Conservation (phyloP, 2,113 vertebrate genomes). For the Silurus asotus region DNA sequence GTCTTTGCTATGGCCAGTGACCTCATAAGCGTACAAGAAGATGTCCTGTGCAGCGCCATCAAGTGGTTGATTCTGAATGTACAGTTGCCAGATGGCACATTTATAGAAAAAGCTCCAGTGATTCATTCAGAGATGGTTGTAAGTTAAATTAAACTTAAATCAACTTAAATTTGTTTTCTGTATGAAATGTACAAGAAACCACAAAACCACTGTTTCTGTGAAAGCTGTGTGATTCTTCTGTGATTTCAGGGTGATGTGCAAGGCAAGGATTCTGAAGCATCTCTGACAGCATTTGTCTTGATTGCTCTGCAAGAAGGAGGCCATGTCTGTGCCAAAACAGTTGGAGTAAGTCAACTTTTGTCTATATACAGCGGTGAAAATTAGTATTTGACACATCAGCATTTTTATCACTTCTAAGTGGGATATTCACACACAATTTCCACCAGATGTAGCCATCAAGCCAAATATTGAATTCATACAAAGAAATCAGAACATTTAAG, state of each 20-base stretch:
- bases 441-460: too few relatives aligned
- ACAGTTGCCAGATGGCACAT: conserved; percentile 79
- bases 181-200: not conserved
- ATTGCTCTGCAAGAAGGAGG: conserved; percentile 77
- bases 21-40: conserved; percentile 63
- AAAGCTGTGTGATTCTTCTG: not conserved
- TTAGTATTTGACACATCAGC: too few relatives aligned
- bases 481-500: too few relatives aligned
- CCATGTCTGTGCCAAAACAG: conserved; percentile 61
- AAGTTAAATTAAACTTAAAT: too few relatives aligned
- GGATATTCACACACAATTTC: too few relatives aligned
- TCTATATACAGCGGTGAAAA: too few relatives aligned
- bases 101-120: conserved; percentile 73
- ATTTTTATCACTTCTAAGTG: too few relatives aligned
- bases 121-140: conserved; percentile 76
- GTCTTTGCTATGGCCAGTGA: conserved; percentile 79
- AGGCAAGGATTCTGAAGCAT: conserved; percentile 66
- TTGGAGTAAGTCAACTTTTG: conserved; percentile 73
- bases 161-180: not conserved
- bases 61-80: conserved; percentile 82
- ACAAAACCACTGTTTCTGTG: not conserved
- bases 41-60: conserved; percentile 77
- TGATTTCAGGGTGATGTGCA: conserved; percentile 73
- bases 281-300: conserved; percentile 84
- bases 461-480: too few relatives aligned